phyloP scores from a whole-genome alignment of 2,888 invertebrate genomes.

The Mycalesis mineus region DNA sequence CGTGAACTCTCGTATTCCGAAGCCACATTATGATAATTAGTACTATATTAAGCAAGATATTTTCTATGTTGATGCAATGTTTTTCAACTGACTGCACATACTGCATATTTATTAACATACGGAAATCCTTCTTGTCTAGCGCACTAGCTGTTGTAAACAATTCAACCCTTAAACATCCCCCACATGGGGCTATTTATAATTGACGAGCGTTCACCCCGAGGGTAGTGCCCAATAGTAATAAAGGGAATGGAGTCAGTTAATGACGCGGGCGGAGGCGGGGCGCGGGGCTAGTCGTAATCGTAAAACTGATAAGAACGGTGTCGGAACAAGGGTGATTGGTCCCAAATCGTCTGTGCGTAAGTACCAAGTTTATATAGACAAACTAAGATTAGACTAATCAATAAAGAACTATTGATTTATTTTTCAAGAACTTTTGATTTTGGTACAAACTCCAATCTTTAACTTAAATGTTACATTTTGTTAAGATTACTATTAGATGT shows the following conservation, averaged over 20 bases:
- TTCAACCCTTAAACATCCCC: conserved; percentile 7
- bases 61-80: too few species aligned
- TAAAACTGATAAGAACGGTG: conserved; percentile 15
- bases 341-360: not conserved
- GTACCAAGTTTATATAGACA: too few species aligned
- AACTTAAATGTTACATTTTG: too few species aligned
- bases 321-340: conserved; percentile 6
- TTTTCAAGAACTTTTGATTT: too few species aligned
- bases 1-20: too few species aligned
- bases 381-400: too few species aligned
- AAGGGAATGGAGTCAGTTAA: conserved; percentile 23
- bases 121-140: not conserved
- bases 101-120: not conserved
- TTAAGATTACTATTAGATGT: too few species aligned
- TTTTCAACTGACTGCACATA: too few species aligned
- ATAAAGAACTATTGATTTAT: too few species aligned
- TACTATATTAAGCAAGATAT: too few species aligned
- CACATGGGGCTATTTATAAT: conserved; percentile 20
- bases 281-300: conserved; percentile 13
- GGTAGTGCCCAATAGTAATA: conserved; percentile 14
- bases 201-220: conserved; percentile 24
- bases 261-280: conserved; percentile 10
- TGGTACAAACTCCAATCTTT: too few species aligned
- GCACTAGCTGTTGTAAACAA: not conserved
- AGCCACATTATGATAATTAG: too few species aligned